Evolutionary conservation across 1,140 invertebrate species (phyloP).

Genomic region (Trinorchestia longiramus): DNA sequence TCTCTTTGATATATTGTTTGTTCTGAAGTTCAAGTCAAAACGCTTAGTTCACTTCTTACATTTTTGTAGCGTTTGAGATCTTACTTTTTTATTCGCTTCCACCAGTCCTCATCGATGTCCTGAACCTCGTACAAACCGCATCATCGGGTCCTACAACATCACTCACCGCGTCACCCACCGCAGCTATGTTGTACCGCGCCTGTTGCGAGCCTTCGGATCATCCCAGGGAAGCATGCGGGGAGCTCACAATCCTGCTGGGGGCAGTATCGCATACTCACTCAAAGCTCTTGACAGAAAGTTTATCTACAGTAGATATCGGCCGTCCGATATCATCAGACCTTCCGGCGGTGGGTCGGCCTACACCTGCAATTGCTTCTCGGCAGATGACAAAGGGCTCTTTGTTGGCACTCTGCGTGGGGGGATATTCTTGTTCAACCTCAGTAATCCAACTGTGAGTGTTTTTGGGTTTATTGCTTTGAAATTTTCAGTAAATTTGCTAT

Average conservation of each 20-base stretch:
- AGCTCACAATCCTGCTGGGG: constrained; percentile 10
- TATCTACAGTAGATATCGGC: constrained; percentile 90
- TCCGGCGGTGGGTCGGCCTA: constrained; percentile 78
- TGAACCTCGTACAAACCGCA: constrained; percentile 74
- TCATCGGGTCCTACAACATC: constrained; percentile 73
- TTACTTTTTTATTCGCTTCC: constrained; percentile 57
- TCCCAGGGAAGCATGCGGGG: constrained; percentile 14
- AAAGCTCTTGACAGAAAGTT: constrained; percentile 70
- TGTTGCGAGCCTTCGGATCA: constrained; percentile 52
- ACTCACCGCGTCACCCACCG: constrained; percentile 79
- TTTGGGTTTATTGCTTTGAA: not conserved
- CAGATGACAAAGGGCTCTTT: constrained; percentile 62
- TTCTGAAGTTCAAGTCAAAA: not conserved
- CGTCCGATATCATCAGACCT: constrained; percentile 83
- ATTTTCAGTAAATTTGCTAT: not conserved
- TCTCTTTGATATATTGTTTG: not conserved
- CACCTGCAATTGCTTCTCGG: constrained; percentile 36
- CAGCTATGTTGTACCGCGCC: constrained; percentile 74
- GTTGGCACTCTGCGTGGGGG: constrained; percentile 66
- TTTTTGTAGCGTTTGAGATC: not conserved
- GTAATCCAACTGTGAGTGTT: constrained; percentile 18
- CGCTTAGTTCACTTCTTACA: not conserved
- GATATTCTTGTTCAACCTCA: constrained; percentile 62
- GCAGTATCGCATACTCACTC: not conserved
- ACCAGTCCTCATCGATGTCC: constrained; percentile 91